Conservation (phyloP, 2,888 invertebrate species). For the Synergus umbraculus region DNA sequence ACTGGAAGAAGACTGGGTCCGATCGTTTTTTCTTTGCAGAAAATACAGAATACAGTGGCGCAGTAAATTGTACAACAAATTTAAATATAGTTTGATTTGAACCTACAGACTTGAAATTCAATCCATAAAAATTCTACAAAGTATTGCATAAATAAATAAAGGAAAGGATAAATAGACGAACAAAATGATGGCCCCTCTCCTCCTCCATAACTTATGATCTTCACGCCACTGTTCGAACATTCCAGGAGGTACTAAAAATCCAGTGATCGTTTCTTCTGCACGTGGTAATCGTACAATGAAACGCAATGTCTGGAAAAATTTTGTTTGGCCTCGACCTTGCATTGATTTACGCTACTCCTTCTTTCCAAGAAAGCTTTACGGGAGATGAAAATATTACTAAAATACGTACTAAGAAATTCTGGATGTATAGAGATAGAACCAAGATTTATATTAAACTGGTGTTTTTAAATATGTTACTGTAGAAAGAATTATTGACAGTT, state of each 20-base stretch:
- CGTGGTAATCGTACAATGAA: slow-evolving; percentile 39
- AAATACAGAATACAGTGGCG: slow-evolving; percentile 35
- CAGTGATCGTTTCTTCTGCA: slow-evolving; percentile 33
- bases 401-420: neutral
- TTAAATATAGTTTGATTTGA: neutral
- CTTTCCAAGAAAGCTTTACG: slow-evolving; percentile 27
- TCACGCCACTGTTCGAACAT: slow-evolving; percentile 23
- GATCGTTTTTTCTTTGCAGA: slow-evolving; percentile 49
- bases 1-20: slow-evolving; percentile 48
- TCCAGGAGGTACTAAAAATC: slow-evolving; percentile 40
- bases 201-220: slow-evolving; percentile 1
- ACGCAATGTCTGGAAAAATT: slow-evolving; percentile 25
- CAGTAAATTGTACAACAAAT: slow-evolving; percentile 10
- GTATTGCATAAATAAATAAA: neutral
- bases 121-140: neutral
- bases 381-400: neutral
- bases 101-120: no score
- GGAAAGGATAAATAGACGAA: neutral
- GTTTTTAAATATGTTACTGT: neutral
- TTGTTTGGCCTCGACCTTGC: slow-evolving; percentile 28
- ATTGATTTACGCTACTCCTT: slow-evolving; percentile 30
- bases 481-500: neutral
- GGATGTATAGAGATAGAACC: neutral
- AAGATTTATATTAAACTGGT: neutral
- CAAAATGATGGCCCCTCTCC: slow-evolving; percentile 4